Base-by-base conservation (phyloP, 2,797 vertebrate genomes). In the Pangasius krempfi region DNA sequence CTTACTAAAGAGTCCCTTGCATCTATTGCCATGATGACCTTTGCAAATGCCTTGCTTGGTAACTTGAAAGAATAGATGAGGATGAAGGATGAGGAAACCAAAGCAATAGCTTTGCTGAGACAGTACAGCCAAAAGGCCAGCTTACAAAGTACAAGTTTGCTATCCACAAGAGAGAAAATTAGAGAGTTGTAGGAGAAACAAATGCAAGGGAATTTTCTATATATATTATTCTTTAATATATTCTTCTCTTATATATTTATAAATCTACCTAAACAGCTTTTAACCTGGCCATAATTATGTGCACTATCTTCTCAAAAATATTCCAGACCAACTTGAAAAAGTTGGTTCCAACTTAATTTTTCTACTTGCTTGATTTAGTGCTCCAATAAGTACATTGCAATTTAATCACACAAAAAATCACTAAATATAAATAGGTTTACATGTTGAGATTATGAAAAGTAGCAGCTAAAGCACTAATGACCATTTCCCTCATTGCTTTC, bases 11-110 rank as follows among this genome's bases (percentile, higher is more conserved):
- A 64, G 37, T 44, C 14, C 12, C 40, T 47, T 47, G 58, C 13
- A 64, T 83, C 40, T 83, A 47, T 83, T 83, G 50, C 40, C 6
- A 64, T 20, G 13, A 47, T 64, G 81, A 47, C 40, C 60, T 84
- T 84, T 84, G 82, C 40, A 84, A 64, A 66, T 84, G 60, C 27
- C 16, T 84, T 84, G 25, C 62, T 47, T 64, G 60, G 7, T 64
- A 83, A 40, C 25, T 66, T 83, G 40, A 30, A 40, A 64, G 37
- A 83, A 83, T 14, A 84, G 27, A 66, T 66, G 40, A 47, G 60
- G 44, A 66, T 50, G 44, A 52, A 50, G 27, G 44, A 84, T 84
- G 44, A 84, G 44, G 52, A 47, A 81, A 64, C 37, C 13, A 64
- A 83, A 64, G 37, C 40, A 50, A 66, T n/a, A 16, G 60, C 40